Evolutionary conservation across 2,113 vertebrate species (phyloP), one percentile per base, ranked within the genome.

Genomic region (Anser cygnoides): DNA sequence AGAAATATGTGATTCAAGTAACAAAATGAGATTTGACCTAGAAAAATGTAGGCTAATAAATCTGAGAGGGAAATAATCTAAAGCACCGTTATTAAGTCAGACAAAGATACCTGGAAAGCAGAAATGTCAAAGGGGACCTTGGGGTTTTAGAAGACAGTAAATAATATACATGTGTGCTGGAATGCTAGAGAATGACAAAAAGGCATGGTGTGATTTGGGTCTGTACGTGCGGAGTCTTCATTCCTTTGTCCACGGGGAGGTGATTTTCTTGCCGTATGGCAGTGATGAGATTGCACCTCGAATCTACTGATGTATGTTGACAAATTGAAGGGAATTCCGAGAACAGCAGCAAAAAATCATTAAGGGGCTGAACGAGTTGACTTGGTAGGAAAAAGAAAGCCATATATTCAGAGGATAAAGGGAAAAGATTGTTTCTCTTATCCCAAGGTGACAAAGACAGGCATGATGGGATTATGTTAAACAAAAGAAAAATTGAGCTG

Each of bases 81-180:
- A 96, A 96, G 50, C 82, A 90, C 41, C 77, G 85, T 95, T 97
- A 92, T 90, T 95, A 85, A 91, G 70, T 80, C 71, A 95, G 93
- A 95, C 75, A 96, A 93, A 93, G 84, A 65, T 95, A 96, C 94
- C 87, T 95, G 92, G 88, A 97, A 96, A 97, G 93, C 79, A 96
- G 62, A 95, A 93, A 93, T 76, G 89, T 87, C 70, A 88, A 82
- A 95, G 86, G 90, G 92, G 92, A 93, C 93, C 88, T 94, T 95
- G 88, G 55, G 75, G 33, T 86, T 92, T 93, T 68, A 80, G 70
- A 31, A 90, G 91, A 87, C 84, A 92, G 66, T 88, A 95, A 55
- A 88, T 96, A 74, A 94, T 95, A 75, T 71, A 80, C 86, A 92
- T 76, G 17, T 78, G 29, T 79, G n/a, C 80, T 86, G 83, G 71